Conservation (phyloP, 2,888 invertebrate genomes). For the Drosophila pegasa region DNA sequence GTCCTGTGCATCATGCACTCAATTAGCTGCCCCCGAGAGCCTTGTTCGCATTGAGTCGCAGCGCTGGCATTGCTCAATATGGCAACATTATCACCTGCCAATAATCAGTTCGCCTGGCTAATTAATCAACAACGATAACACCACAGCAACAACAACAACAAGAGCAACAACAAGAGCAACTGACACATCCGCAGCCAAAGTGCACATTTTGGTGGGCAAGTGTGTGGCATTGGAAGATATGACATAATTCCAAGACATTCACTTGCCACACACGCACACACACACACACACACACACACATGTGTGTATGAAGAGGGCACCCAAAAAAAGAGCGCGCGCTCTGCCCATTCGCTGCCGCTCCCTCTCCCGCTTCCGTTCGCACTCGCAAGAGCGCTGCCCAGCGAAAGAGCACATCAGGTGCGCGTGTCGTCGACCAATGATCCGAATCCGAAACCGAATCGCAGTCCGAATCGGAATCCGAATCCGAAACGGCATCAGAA, state of each 20-base stretch:
- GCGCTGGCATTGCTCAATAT: conserved; percentile 26
- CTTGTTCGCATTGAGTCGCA: conserved; percentile 37
- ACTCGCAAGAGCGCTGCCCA: conserved; percentile 20
- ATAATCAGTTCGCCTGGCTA: conserved; percentile 46
- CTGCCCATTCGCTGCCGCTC: conserved; percentile 2
- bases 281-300: not conserved
- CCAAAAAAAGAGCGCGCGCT: conserved; percentile 33
- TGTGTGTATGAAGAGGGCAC: conserved; percentile 7
- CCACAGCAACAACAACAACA: conserved; percentile 13
- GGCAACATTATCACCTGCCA: conserved; percentile 58
- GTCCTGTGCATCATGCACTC: conserved; percentile 35
- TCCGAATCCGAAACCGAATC: conserved; percentile 24
- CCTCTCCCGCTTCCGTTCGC: conserved; percentile 18
- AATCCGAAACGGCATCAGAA: conserved; percentile 3
- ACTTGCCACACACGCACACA: conserved; percentile 46
- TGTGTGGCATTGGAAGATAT: conserved; percentile 71
- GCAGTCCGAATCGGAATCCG: conserved; percentile 6
- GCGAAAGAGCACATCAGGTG: conserved; percentile 55
- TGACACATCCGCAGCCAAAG: conserved; percentile 25
- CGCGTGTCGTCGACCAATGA: conserved; percentile 41
- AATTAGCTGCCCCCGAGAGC: conserved; percentile 45
- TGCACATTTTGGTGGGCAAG: conserved; percentile 57
- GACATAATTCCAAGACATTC: conserved; percentile 79
- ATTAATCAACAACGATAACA: conserved; percentile 70
- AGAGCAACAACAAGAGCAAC: conserved; percentile 13